Base-by-base conservation (phyloP, 1,140 invertebrate species). In the Pentalonia nigronervosa region DNA sequence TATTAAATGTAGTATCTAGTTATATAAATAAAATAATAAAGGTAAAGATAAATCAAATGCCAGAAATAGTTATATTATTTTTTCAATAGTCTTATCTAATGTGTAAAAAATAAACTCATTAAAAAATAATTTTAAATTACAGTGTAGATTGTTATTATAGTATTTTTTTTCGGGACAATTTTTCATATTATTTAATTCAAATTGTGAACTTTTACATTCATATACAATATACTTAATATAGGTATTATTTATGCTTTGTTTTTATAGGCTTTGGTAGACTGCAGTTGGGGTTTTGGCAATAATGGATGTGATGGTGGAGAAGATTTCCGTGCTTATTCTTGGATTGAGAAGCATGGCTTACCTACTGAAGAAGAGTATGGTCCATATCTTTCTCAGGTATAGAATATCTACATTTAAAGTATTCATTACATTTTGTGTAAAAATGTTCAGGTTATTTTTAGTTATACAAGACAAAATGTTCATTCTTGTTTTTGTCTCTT, bases 241-340 rank as follows among this genome's bases (percentile, higher is more conserved):
- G 4, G 41, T 41, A 87, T 67, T 90, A 23, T 90, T 90, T 67
- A 60, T 56, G 60, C 3, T 67, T 90, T 53, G 6, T 93, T 50
- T 36, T 56, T 94, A 21, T 95, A 97, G 96, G 98, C 98, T 86
- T 96, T 99, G 83, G 97, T 99, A 94, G 99, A 99, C 96, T 99
- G 99, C 95, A 98, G 98, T n/a, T 99, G 98, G 98, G 98, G 97
- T 94, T 98, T 96, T 95, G 98, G 98, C 36, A 99, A 99, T 95
- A 99, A 99, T 95, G 99, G 98, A 7, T 99, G 99, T 95, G 98
- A 99, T 96, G 99, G 99, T 45, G 99, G 99, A 89, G 98, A 99
- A 96, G 97, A 98, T 95, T 99, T 98, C 95, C 96, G 98, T 93
- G 97, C 98, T 2, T 99, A 99, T 95, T 96, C 98, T 94, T 99